A percentile compares a stretch with the other conserved stretches of the same genome.
Conservation (phyloP, 1,140 invertebrate species). For the Drosophila elegans region DNA sequence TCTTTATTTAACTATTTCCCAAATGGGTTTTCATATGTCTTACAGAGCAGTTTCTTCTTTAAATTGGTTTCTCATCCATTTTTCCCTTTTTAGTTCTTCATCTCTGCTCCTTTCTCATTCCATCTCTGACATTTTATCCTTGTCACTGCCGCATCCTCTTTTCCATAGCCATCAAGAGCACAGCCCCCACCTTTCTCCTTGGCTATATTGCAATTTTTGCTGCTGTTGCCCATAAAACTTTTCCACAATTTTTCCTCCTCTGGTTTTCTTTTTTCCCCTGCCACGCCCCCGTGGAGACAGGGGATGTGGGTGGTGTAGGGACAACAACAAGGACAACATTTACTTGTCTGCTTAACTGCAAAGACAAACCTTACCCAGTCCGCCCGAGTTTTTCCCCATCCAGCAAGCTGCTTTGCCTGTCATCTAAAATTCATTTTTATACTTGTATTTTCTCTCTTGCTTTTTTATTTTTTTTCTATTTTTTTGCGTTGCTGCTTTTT, state of each 20-base stretch:
- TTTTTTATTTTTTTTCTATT: conserved; percentile 26
- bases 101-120: neutral
- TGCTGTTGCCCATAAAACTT: conserved; percentile 80
- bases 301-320: conserved; percentile 25
- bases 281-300: conserved; percentile 32
- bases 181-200: conserved; percentile 12
- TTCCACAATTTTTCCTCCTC: conserved; percentile 72
- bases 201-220: conserved; percentile 81
- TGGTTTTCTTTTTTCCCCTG: conserved; percentile 49
- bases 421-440: conserved; percentile 84
- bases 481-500: conserved; percentile 33
- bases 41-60: conserved; percentile 20
- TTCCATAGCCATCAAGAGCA: conserved; percentile 49
- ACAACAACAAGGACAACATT: conserved; percentile 80
- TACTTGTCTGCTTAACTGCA: conserved; percentile 82
- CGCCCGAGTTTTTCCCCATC: neutral
- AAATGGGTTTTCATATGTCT: neutral
- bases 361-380: conserved; percentile 67
- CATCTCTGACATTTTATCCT: conserved; percentile 30
- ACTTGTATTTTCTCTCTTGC: conserved; percentile 66
- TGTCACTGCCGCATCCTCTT: conserved; percentile 47
- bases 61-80: conserved; percentile 47
- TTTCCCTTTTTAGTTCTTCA: conserved; percentile 24
- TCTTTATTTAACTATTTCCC: neutral
- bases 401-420: conserved; percentile 72